Evolutionary conservation across 2,797 vertebrate genomes (phyloP).

Genomic region (Arremon brunneinucha): DNA sequence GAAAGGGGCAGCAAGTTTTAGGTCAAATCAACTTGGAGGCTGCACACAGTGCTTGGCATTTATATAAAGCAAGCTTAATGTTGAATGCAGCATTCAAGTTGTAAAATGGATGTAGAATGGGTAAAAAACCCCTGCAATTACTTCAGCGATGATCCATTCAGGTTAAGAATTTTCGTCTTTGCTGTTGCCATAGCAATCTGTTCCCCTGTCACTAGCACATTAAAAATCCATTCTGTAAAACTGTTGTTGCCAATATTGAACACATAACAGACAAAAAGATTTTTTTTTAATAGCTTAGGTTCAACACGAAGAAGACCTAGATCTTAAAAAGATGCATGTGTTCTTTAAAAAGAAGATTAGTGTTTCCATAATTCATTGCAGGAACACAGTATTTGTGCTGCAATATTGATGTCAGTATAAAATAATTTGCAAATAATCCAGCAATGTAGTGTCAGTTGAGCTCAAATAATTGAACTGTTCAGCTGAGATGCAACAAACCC

Average conservation of each 20-base stretch:
- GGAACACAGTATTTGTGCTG: conserved; percentile 5
- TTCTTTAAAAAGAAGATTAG: background rate
- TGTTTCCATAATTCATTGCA: background rate
- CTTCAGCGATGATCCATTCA: conserved; percentile 83
- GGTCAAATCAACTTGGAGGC: conserved; percentile 33
- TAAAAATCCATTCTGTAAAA: conserved; percentile 74
- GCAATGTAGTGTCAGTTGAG: background rate
- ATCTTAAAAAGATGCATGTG: conserved; percentile 5
- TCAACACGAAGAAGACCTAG: background rate
- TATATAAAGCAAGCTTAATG: conserved; percentile 71
- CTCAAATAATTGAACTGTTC: conserved; percentile 20
- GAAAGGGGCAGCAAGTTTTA: conserved; percentile 34
- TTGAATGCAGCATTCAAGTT: conserved; percentile 66
- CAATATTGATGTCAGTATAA: background rate
- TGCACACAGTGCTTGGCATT: conserved; percentile 46
- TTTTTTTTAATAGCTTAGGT: conserved; percentile 53
- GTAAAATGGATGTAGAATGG: conserved; percentile 76
- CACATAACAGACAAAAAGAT: conserved; percentile 56
- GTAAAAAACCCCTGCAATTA: conserved; percentile 82
- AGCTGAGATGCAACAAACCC: background rate
- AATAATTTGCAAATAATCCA: conserved; percentile 28
- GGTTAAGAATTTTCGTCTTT: conserved; percentile 85
- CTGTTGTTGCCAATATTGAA: conserved; percentile 66
- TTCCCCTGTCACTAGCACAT: conserved; percentile 72
- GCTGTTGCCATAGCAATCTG: conserved; percentile 87